phyloP scores from a whole-genome alignment of 2,888 invertebrate genomes.

The Phytoseiulus persimilis region DNA sequence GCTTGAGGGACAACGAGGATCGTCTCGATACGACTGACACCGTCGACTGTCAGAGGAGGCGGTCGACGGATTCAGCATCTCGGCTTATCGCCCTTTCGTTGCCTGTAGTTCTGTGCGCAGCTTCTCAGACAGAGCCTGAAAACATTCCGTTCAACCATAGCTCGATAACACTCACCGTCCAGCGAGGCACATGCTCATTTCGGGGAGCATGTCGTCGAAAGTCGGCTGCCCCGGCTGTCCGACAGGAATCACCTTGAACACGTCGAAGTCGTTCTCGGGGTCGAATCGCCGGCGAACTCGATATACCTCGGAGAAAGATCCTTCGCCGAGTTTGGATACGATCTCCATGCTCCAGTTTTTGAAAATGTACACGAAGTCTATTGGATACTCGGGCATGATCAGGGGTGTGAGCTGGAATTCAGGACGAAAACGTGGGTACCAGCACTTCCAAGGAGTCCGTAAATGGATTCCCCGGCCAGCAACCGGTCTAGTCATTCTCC shows the following conservation, averaged over 20 bases:
- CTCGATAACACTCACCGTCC: conserved; percentile 35
- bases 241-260: conserved; percentile 8
- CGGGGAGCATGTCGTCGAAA: conserved; percentile 22
- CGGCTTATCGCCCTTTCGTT: no score
- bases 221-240: neutral
- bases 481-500: no score
- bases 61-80: no score
- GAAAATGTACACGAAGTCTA: conserved; percentile 15
- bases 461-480: no score
- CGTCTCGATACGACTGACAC: no score
- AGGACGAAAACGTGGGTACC: neutral
- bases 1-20: no score
- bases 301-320: conserved; percentile 21
- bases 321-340: conserved; percentile 16
- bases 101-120: no score
- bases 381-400: conserved; percentile 23
- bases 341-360: conserved; percentile 7
- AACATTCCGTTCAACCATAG: no score
- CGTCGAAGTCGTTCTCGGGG: neutral
- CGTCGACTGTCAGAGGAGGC: no score
- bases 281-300: neutral
- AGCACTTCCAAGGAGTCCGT: neutral
- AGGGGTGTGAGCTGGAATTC: neutral
- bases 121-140: no score
- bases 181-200: conserved; percentile 18